A percentile compares a stretch with the other conserved stretches of the same genome.
These are phyloP conservation scores for Aproaerema taeniolella DNA, from an alignment of 2,888 invertebrate species.

Conservation along the genomic window DNA sequence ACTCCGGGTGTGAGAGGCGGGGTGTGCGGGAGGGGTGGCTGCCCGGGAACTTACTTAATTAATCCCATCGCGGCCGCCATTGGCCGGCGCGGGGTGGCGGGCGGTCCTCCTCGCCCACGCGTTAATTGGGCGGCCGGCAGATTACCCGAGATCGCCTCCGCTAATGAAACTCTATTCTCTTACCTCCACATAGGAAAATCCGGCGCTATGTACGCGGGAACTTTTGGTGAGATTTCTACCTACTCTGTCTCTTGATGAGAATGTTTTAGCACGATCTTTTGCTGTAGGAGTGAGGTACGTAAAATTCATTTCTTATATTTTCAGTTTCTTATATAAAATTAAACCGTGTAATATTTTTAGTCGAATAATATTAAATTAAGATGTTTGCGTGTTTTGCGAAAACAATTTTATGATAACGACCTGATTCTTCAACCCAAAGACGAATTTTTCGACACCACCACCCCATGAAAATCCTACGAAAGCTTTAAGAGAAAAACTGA, in stretches of 20 bases:
- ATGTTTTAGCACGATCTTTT: too few species aligned
- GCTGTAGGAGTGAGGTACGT: too few species aligned
- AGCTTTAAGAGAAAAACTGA: conserved; percentile 11
- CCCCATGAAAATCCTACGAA: not conserved
- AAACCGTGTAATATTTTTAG: too few species aligned
- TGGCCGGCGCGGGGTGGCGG: conserved; percentile 63
- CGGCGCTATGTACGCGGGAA: conserved; percentile 8
- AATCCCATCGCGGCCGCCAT: conserved; percentile 74
- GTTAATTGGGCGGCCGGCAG: conserved; percentile 73
- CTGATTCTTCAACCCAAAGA: too few species aligned
- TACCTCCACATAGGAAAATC: conserved; percentile 28
- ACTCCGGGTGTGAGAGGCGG: conserved; percentile 54
- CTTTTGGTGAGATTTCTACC: not conserved
- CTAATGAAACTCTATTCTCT: conserved; percentile 61
- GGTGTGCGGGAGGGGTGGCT: conserved; percentile 38
- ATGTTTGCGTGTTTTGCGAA: too few species aligned
- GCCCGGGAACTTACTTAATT: conserved; percentile 75
- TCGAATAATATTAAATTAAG: too few species aligned
- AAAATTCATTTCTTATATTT: too few species aligned
- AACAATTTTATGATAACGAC: too few species aligned
- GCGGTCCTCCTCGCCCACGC: conserved; percentile 70
- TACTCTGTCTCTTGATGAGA: too few species aligned
- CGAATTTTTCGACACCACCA: too few species aligned
- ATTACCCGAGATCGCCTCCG: conserved; percentile 47
- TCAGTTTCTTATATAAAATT: too few species aligned